Evolutionary conservation across 2,888 invertebrate genomes (phyloP).

Genomic region (Gryllus longicercus): DNA sequence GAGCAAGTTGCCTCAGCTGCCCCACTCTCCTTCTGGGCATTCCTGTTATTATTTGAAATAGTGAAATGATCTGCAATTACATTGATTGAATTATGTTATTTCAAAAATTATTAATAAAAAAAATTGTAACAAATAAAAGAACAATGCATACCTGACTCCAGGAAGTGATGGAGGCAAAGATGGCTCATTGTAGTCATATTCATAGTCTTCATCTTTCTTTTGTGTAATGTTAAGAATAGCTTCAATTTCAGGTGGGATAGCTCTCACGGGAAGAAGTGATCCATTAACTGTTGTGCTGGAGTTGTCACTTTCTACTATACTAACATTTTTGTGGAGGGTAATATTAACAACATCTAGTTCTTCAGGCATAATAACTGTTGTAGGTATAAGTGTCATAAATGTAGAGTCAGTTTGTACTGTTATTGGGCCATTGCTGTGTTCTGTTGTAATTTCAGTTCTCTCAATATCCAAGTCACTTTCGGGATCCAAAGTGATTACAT

Average conservation of each 20-base stretch:
- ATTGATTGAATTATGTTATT: too few species aligned
- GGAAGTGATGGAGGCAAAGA: constrained; percentile 77
- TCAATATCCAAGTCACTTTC: not conserved
- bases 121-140: too few species aligned
- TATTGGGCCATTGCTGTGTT: not conserved
- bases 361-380: constrained; percentile 48
- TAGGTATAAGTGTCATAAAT: constrained; percentile 38
- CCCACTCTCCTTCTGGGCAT: too few species aligned
- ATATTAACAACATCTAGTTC: constrained; percentile 58
- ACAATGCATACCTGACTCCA: constrained; percentile 62
- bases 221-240: constrained; percentile 53
- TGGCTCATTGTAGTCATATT: constrained; percentile 65
- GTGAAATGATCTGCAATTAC: too few species aligned
- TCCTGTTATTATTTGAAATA: too few species aligned
- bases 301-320: constrained; percentile 29
- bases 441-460: constrained; percentile 19
- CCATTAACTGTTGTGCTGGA: constrained; percentile 25
- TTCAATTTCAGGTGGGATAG: constrained; percentile 48
- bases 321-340: constrained; percentile 50
- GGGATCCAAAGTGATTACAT: not conserved
- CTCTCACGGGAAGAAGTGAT: constrained; percentile 23
- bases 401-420: constrained; percentile 27
- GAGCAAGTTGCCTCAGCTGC: too few species aligned
- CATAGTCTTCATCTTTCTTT: constrained; percentile 54
- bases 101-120: too few species aligned